phyloP scores from a whole-genome alignment of 1,140 invertebrate species.

The Ips typographus region DNA sequence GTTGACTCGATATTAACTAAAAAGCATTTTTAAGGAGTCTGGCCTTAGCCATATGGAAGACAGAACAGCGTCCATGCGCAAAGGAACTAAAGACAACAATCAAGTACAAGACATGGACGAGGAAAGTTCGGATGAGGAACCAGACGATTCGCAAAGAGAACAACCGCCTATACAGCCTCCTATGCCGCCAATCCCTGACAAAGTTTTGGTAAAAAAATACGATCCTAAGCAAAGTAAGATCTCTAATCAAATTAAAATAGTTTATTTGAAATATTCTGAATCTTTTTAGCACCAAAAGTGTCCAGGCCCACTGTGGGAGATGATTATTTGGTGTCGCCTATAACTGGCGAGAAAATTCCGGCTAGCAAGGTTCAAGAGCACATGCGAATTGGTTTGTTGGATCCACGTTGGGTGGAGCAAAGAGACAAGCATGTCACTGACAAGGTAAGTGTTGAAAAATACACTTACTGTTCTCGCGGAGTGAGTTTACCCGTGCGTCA shows the following conservation, averaged over 20 bases:
- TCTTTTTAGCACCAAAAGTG: constrained; percentile 57
- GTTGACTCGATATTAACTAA: constrained; percentile 1
- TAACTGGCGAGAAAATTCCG: constrained; percentile 96
- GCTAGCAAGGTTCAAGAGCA: constrained; percentile 97
- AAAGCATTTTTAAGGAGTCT: constrained; percentile 60
- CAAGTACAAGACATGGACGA: constrained; percentile 89
- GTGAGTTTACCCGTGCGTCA: too few relatives aligned
- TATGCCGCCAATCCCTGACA: constrained; percentile 85
- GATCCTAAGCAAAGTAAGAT: constrained; percentile 82
- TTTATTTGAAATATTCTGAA: not conserved
- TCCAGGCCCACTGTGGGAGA: constrained; percentile 66
- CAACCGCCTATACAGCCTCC: constrained; percentile 54
- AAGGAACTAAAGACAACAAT: constrained; percentile 46
- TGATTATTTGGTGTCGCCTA: constrained; percentile 95
- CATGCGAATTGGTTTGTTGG: constrained; percentile 94
- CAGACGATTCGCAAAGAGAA: constrained; percentile 50
- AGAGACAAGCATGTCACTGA: constrained; percentile 85
- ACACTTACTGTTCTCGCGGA: too few relatives aligned
- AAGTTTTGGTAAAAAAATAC: constrained; percentile 96
- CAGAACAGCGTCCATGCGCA: constrained; percentile 52
- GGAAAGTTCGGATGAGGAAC: constrained; percentile 77
- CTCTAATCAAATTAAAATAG: not conserved
- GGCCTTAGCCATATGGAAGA: constrained; percentile 67
- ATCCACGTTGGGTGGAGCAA: constrained; percentile 98
- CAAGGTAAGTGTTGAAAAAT: constrained; percentile 51